These are phyloP conservation scores for Poecilus cupreus DNA, from an alignment of 2,888 invertebrate species.

Conservation along the genomic window DNA sequence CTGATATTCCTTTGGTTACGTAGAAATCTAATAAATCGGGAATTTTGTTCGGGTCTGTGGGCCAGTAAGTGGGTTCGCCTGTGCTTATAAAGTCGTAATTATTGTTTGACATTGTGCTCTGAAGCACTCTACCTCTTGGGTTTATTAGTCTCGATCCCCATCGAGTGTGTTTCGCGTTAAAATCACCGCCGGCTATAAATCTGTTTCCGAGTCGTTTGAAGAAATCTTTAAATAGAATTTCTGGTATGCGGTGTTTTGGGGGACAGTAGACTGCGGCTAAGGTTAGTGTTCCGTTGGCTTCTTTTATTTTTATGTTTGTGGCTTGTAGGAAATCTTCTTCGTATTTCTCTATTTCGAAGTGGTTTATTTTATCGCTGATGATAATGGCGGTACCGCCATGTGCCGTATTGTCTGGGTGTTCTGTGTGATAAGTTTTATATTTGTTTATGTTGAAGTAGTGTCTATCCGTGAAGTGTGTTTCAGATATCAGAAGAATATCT, in stretches of 20 bases:
- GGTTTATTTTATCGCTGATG: no score
- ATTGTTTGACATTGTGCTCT: neutral
- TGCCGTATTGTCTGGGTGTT: neutral
- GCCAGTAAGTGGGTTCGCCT: neutral
- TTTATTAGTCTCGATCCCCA: conserved; percentile 18
- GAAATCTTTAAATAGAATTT: neutral
- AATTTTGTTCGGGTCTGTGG: no score
- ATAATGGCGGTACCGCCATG: neutral
- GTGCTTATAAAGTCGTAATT: neutral
- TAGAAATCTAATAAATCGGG: no score
- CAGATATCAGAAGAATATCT: neutral
- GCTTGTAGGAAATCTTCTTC: conserved; percentile 7
- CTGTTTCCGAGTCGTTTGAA: conserved; percentile 8
- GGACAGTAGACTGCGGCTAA: conserved; percentile 56
- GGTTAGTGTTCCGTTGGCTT: conserved; percentile 6
- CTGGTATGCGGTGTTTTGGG: conserved; percentile 54
- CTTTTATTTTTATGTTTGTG: conserved; percentile 40
- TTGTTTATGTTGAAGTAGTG: neutral
- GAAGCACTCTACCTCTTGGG: neutral
- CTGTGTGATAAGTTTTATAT: neutral
- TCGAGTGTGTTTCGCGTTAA: neutral
- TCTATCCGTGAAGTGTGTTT: neutral
- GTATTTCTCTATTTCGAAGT: conserved; percentile 16
- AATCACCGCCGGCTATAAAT: conserved; percentile 14
- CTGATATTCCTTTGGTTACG: neutral